These are phyloP conservation scores for Diabrotica undecimpunctata DNA, from an alignment of 1,140 invertebrate species.

Conservation along the genomic window DNA sequence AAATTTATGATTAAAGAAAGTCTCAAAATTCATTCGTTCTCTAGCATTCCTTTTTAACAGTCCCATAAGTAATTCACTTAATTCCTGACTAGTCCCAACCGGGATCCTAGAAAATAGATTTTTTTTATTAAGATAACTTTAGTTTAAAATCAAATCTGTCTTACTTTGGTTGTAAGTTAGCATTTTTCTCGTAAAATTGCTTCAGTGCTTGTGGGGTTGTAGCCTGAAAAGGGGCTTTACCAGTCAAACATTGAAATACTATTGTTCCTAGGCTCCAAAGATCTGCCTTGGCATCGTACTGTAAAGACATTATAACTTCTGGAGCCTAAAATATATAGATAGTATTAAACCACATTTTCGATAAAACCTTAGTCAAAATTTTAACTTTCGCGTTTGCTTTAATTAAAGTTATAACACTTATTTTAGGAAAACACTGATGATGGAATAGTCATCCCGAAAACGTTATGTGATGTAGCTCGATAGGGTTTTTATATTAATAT, in stretches of 20 bases:
- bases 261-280: constrained; percentile 99
- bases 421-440: no score
- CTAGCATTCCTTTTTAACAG: constrained; percentile 88
- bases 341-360: constrained; percentile 1
- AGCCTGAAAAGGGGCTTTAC: constrained; percentile 97
- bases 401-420: no score
- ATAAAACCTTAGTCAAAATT: no score
- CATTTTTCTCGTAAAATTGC: constrained; percentile 94
- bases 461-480: no score
- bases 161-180: constrained; percentile 93
- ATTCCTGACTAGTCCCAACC: constrained; percentile 81
- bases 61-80: constrained; percentile 82
- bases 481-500: no score
- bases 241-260: constrained; percentile 97
- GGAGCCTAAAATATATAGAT: constrained; percentile 67
- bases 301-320: constrained; percentile 98
- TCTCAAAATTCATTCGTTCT: constrained; percentile 94
- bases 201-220: constrained; percentile 97
- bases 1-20: constrained; percentile 91
- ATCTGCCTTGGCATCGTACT: constrained; percentile 99
- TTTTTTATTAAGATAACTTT: neutral
- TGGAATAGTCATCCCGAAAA: no score
- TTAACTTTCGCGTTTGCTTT: no score
- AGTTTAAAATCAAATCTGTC: constrained; percentile 28
- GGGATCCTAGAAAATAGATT: constrained; percentile 72